These are phyloP conservation scores for Phoronis australis DNA, from an alignment of 2,888 invertebrate genomes.

Conservation along the genomic window DNA sequence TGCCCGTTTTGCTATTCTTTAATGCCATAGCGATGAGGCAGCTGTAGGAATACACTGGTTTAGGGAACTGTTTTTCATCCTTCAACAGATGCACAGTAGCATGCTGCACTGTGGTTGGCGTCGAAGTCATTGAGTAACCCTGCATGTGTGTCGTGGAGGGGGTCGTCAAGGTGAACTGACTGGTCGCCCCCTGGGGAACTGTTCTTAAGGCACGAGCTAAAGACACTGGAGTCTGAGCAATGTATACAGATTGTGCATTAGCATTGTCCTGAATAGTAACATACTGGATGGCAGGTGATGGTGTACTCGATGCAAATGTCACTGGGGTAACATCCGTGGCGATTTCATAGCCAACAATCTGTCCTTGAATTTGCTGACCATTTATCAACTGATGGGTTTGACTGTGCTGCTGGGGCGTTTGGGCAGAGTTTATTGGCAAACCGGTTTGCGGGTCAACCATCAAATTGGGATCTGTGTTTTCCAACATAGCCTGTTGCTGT, in stretches of 20 bases:
- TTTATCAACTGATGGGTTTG: background rate
- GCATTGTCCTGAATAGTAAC: background rate
- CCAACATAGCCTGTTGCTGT: conserved; percentile 13
- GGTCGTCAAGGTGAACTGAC: background rate
- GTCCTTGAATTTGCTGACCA: conserved; percentile 1
- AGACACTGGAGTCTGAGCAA: background rate
- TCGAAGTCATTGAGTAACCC: background rate
- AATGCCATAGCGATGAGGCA: conserved; percentile 97
- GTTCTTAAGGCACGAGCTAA: too few relatives aligned
- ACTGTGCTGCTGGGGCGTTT: conserved; percentile 5
- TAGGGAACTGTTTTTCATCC: conserved; percentile 68
- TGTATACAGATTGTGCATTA: background rate
- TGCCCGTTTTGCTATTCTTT: conserved; percentile 90
- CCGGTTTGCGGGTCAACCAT: conserved; percentile 89
- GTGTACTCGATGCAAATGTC: too few relatives aligned
- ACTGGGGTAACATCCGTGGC: too few relatives aligned
- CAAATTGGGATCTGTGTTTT: conserved; percentile 49
- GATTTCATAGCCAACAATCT: background rate
- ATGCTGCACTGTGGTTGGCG: conserved; percentile 8
- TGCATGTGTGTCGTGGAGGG: conserved; percentile 13
- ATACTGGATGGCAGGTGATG: background rate
- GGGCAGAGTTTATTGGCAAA: conserved; percentile 64
- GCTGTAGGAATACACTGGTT: conserved; percentile 96
- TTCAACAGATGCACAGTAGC: too few relatives aligned
- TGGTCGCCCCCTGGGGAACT: background rate